phyloP scores from a whole-genome alignment of 2,888 invertebrate species.

The Xestobium rufovillosum region DNA sequence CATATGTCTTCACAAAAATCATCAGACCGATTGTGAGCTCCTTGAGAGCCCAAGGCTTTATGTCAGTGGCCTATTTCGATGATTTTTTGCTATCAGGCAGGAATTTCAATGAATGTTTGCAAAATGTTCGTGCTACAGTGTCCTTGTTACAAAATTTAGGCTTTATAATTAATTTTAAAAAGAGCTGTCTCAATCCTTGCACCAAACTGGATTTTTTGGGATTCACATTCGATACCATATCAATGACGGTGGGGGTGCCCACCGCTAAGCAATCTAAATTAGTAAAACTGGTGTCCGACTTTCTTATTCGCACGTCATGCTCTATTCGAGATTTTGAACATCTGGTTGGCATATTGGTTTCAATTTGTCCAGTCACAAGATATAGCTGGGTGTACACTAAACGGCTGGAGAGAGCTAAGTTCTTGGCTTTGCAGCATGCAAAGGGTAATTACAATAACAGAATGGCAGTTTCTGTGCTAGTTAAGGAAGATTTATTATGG shows the following conservation, averaged over 20 bases:
- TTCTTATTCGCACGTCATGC: conserved; percentile 9
- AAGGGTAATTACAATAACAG: conserved; percentile 15
- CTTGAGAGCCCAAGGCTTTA: too few species aligned
- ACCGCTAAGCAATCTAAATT: conserved; percentile 7
- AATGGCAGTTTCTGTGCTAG: conserved; percentile 8
- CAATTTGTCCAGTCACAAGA: conserved; percentile 26
- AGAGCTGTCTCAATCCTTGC: conserved; percentile 16
- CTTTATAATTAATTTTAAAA: conserved; percentile 20
- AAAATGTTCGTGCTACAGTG: conserved; percentile 14
- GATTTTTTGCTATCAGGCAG: conserved; percentile 22
- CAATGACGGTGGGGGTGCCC: conserved; percentile 15
- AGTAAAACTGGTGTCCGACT: conserved; percentile 3
- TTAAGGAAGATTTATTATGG: conserved; percentile 23
- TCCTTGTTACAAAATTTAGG: conserved; percentile 16
- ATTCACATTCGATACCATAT: conserved; percentile 17
- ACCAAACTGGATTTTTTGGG: conserved; percentile 18
- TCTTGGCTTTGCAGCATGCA: conserved; percentile 14
- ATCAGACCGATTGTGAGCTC: too few species aligned
- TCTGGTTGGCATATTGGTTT: conserved; percentile 20
- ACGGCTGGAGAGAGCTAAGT: conserved; percentile 18
- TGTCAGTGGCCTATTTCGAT: conserved; percentile 19
- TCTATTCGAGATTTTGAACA: conserved; percentile 22
- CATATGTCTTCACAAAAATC: too few species aligned
- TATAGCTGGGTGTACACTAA: conserved; percentile 23
- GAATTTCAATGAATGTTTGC: conserved; percentile 11